phyloP scores from a whole-genome alignment of 2,888 invertebrate species.

The Corythucha ciliata region DNA sequence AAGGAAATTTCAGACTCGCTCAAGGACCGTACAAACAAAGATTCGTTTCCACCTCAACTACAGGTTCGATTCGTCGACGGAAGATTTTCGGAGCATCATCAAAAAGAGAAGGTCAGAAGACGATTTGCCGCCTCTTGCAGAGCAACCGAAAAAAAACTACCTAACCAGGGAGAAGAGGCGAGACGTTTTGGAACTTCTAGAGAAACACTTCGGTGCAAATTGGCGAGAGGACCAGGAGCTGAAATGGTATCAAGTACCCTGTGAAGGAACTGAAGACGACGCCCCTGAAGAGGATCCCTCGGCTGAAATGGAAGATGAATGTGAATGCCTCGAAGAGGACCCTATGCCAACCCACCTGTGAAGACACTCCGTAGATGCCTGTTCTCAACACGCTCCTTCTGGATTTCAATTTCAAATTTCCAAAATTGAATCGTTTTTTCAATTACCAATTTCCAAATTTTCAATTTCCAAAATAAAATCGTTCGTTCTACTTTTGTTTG shows the following conservation, averaged over 20 bases:
- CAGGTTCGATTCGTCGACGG: not conserved
- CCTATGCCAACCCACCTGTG: too few species aligned
- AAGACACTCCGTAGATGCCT: too few species aligned
- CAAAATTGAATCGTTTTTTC: too few species aligned
- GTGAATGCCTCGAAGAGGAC: too few species aligned
- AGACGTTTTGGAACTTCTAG: slow-evolving; percentile 1
- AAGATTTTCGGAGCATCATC: not conserved
- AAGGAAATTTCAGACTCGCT: not conserved
- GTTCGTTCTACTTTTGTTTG: too few species aligned
- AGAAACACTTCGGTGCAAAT: not conserved
- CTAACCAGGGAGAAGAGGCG: not conserved
- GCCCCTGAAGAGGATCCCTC: not conserved
- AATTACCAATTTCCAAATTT: too few species aligned
- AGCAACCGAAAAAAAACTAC: not conserved
- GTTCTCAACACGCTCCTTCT: too few species aligned
- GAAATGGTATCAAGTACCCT: not conserved
- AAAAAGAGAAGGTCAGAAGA: not conserved
- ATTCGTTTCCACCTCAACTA: not conserved
- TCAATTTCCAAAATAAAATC: too few species aligned
- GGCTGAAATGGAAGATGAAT: too few species aligned
- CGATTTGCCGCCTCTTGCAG: not conserved
- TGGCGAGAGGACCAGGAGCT: not conserved
- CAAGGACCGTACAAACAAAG: not conserved
- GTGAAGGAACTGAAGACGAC: not conserved
- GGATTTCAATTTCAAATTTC: too few species aligned